Percentiles rank a stretch among this genome's conserved stretches.
Evolutionary conservation across 2,888 invertebrate species (phyloP).

Genomic region (Linyphia triangularis): DNA sequence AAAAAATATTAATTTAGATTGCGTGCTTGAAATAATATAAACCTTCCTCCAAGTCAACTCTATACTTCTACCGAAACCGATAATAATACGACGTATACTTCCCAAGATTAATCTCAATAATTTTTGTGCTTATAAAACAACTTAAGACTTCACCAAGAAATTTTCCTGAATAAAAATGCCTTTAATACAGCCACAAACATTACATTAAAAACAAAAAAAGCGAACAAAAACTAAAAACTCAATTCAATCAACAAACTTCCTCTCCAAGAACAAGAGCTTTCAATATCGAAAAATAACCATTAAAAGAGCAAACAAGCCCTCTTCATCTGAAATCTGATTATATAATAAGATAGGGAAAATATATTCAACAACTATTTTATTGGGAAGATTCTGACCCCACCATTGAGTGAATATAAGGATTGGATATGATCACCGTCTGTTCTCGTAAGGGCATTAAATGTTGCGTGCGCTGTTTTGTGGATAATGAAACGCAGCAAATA

Average conservation of each 20-base stretch:
- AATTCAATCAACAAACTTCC: constrained; percentile 1
- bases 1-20: no score
- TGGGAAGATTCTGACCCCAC: constrained; percentile 31
- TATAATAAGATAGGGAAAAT: constrained; percentile 42
- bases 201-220: constrained; percentile 9
- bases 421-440: not conserved
- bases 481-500: constrained; percentile 71
- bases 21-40: not conserved
- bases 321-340: constrained; percentile 50
- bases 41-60: not conserved
- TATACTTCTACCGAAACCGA: not conserved
- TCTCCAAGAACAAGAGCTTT: not conserved
- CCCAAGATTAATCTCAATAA: not conserved
- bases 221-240: not conserved
- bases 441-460: constrained; percentile 24
- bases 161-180: not conserved
- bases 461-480: constrained; percentile 69
- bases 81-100: not conserved
- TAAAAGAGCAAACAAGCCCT: constrained; percentile 5
- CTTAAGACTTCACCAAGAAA: not conserved
- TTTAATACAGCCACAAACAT: not conserved
- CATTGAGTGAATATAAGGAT: not conserved
- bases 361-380: constrained; percentile 36
- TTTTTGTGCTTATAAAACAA: not conserved
- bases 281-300: constrained; percentile 43